Evolutionary conservation across 2,113 vertebrate species (phyloP), one percentile per base, ranked within the genome.

Genomic region (Corythornis vintsioides): DNA sequence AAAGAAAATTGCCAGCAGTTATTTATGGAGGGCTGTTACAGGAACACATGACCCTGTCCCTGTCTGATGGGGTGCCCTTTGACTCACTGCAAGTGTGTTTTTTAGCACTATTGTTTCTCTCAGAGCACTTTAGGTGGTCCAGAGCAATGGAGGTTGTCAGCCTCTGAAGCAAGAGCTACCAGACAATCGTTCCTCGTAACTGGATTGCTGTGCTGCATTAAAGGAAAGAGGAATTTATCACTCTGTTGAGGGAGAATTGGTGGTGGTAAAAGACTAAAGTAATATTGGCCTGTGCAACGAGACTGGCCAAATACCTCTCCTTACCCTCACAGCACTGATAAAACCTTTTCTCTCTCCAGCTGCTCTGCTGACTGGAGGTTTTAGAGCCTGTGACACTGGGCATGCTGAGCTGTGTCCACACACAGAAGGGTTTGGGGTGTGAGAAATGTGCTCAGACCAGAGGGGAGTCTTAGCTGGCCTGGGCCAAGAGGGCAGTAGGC

Each of bases 221-320:
- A 84, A 92, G n/a, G 59, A 53, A 94, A 76, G 60, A 66, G 61
- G 15, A 69, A 83, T 86, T 74, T 90, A 86, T 88, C 0, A 2
- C 35, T 57, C 42, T 56, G 13, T 73, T 63, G 24, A 47, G 64
- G 56, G 48, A 61, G 42, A 85, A 67, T 71, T 55, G 25, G 21
- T 79, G 33, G 74, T 8, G 92, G 78, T 94, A 94, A 94, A 92
- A 88, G 42, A 71, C 69, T 74, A 75, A 85, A 86, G 26, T 63
- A 69, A 66, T 42, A 24, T 18, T 64, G 70, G 42, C 7, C 31
- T 70, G 22, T 83, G 52, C 21, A 47, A 17, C 0, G 2, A 47
- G 25, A 66, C 31, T 33, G 24, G 35, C 21, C 69, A 78, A 60
- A 83, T 81, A 74, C 43, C 65, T 86, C 71, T 70, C 24, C 57